A percentile compares a stretch with the other conserved stretches of the same genome.
Evolutionary conservation across 2,113 vertebrate species (phyloP).

Genomic region (Xiphophorus hellerii): DNA sequence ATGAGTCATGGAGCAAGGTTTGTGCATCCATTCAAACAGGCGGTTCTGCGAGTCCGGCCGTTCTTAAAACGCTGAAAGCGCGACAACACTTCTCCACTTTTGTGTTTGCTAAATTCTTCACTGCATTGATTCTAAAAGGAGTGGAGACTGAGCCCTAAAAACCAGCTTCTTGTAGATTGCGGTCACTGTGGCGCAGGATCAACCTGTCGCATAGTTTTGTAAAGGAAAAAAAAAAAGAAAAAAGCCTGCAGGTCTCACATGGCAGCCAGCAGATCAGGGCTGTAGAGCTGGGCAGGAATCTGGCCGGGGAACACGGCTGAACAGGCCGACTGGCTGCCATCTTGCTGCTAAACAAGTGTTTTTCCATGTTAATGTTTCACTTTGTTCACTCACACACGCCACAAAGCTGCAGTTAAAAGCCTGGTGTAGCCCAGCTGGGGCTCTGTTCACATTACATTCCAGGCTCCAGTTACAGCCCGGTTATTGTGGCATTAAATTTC

Average conservation of each 20-base stretch:
- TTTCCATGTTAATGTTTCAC: not conserved
- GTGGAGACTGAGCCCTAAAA: not conserved
- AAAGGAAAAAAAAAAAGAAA: not conserved
- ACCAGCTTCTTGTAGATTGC: conserved; percentile 14
- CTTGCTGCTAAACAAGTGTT: not conserved
- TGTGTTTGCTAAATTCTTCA: conserved; percentile 4
- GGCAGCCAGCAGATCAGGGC: conserved; percentile 50
- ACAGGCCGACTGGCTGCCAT: not conserved
- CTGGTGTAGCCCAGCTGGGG: conserved; percentile 9
- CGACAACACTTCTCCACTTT: not conserved
- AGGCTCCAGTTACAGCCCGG: conserved; percentile 58
- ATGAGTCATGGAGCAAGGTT: conserved; percentile 9
- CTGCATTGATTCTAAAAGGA: not conserved
- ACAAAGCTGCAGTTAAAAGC: conserved; percentile 32
- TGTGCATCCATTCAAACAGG: not conserved
- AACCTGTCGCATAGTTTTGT: conserved; percentile 56
- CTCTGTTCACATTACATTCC: conserved; percentile 53
- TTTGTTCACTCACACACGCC: conserved; percentile 7
- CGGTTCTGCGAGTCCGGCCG: not conserved
- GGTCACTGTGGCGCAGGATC: conserved; percentile 25
- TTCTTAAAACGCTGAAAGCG: not conserved
- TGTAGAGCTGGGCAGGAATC: conserved; percentile 48
- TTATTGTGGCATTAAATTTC: conserved; percentile 48
- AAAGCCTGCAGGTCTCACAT: conserved; percentile 55
- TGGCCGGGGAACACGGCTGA: not conserved